Base-by-base conservation (phyloP, 1,140 invertebrate species). In the Drosophila albomicans region DNA sequence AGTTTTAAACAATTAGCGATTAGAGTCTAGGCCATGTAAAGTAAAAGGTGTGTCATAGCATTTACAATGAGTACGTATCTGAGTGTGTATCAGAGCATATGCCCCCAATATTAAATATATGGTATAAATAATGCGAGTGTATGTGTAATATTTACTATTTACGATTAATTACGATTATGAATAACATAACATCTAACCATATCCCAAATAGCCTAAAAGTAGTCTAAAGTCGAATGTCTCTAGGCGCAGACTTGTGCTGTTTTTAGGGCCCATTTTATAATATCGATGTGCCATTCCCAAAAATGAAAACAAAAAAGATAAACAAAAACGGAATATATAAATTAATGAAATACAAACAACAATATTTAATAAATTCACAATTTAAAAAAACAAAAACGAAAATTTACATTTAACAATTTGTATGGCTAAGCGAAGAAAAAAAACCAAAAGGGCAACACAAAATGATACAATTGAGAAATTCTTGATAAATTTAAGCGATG, bases 11-110 rank as follows among this genome's bases (percentile, higher is more conserved):
- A 68, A 58, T 61, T 86, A 86, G 82, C 62, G 51, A 51, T 48
- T 86, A 86, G 79, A 75, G 75, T 56, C 51, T 87, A 91, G 78
- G 87, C 87, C 87, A 91, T 90, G 86, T 90, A 78, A 81, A 82
- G 86, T 78, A 82, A 91, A 87, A 79, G 75, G 80, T 91, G 87
- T 91, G 87, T 91, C 87, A 91, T 91, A 91, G 87, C 87, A 91
- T 91, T 91, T 86, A 82, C 77, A 66, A 67, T 54, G 43, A 51
- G 46, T 35, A 49, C 20, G 16, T 45, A 3, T 38, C 20, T 25
- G 20, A 25, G 48, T 48, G 67, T 66, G 62, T 61, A 68, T 82
- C 62, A 63, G 20, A 25, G 76, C 73, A 71, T 52, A 79, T 58
- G 64, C 28, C 28, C 66, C 62, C 75, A 51, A 81, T 72, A 77